Conservation (phyloP, 1,140 invertebrate species). For the Sycobia sp. region DNA sequence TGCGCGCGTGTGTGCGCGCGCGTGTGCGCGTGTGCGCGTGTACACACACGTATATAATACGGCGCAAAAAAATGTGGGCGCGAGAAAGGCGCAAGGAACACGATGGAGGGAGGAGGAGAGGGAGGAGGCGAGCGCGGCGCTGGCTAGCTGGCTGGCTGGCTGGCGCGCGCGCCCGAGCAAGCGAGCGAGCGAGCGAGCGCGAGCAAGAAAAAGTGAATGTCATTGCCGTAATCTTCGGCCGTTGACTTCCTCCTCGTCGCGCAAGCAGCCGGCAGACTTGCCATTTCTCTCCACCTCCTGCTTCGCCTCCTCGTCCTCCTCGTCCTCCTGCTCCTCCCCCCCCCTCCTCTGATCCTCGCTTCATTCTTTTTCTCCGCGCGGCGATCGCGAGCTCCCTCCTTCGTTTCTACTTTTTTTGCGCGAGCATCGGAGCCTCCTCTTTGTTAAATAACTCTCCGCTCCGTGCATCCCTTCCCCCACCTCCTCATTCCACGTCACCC, state of each 20-base stretch:
- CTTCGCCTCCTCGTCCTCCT: constrained; percentile 30
- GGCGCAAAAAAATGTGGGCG: no score
- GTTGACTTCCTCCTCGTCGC: constrained; percentile 55
- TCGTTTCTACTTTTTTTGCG: constrained; percentile 24
- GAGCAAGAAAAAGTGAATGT: constrained; percentile 63
- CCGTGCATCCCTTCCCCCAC: background rate
- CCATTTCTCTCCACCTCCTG: constrained; percentile 4
- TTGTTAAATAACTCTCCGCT: constrained; percentile 32
- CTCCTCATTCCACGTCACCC: background rate
- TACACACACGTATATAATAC: no score
- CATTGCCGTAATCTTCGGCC: constrained; percentile 64
- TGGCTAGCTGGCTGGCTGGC: background rate
- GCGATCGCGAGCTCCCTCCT: constrained; percentile 33
- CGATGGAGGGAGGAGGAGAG: background rate
- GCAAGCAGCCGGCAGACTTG: constrained; percentile 22
- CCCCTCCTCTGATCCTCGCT: constrained; percentile 14
- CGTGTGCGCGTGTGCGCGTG: background rate
- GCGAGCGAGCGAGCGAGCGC: constrained; percentile 45
- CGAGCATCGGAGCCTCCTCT: background rate
- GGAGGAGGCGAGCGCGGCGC: background rate
- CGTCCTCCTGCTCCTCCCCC: constrained; percentile 18
- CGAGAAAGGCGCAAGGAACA: background rate
- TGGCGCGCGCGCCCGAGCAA: no score
- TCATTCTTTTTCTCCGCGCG: constrained; percentile 34
- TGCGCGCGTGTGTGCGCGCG: background rate